Base-by-base conservation (phyloP, 2,888 invertebrate species). In the Eretmocerus hayati region DNA sequence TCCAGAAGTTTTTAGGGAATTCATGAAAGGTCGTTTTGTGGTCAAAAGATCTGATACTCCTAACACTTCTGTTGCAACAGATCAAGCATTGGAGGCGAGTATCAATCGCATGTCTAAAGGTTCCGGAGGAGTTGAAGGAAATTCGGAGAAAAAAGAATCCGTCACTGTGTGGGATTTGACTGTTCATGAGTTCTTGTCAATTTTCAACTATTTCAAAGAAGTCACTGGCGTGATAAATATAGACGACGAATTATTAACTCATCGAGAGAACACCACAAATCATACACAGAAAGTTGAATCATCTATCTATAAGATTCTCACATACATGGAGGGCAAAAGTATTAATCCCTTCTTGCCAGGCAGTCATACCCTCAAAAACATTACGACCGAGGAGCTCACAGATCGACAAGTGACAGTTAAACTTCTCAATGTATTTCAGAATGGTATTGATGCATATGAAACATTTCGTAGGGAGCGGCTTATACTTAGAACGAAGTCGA, bases 61-160 rank as follows among this genome's bases (percentile, higher is more conserved):
- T 2, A 43, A 40, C 30, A 46, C 46, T 8, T 52, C 52, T 1
- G 41, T 52, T 1, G 41, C 46, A 9, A 40, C 41, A 11, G 45
- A 52, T 35, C 52, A 48, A 42, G 36, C 32, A 5, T 19, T 52
- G 11, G 52, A 52, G 20, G 36, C 43, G 20, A 42, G 48, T 2
- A 48, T 52, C 9, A 52, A 52, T 42, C 42, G 42, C 2, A 5
- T 32, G 5, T 15, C 6, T 8, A 48, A 48, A 32, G 46, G 45
- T 35, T 18, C 3, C 19, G 5, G 18, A 1, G 48, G 45, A 2
- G 15, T 52, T 23, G 46, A 45, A 20, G 48, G 48, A 26, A 23
- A 2, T 16, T 41, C 42, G 11, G 16, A 32, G 19, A 37, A 46
- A 15, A 42, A 46, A 39, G 42, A 46, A n/a, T 19, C n/a, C 9